Conservation (phyloP, 2,113 vertebrate species). For the Saguinus imperator region DNA sequence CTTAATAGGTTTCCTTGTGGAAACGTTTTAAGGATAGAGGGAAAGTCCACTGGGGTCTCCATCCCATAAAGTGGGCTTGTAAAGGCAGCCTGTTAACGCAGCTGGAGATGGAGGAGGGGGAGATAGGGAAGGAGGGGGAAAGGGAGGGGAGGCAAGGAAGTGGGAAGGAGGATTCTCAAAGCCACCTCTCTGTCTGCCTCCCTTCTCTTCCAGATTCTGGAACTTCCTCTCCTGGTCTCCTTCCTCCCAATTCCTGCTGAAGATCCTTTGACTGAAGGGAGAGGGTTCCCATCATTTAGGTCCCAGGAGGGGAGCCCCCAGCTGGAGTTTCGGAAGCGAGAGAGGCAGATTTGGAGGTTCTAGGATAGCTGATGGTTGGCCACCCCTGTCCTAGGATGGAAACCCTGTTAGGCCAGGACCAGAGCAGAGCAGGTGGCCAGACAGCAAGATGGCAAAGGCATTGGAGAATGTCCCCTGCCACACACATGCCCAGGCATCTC, state of each 20-base stretch:
- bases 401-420: neutral
- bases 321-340: neutral
- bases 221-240: neutral
- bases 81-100: slow-evolving; percentile 66
- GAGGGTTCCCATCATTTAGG: neutral
- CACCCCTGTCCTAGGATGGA: neutral
- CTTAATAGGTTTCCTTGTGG: slow-evolving; percentile 75
- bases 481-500: neutral
- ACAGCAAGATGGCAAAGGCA: neutral
- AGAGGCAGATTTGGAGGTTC: neutral
- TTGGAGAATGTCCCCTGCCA: neutral
- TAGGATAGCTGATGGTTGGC: neutral
- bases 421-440: neutral
- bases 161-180: neutral
- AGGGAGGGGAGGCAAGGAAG: neutral
- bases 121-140: rapidly evolving
- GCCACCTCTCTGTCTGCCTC: neutral
- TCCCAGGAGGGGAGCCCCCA: neutral
- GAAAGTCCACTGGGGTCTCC: slow-evolving; percentile 71
- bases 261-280: neutral
- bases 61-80: slow-evolving; percentile 69
- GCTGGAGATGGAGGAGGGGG: neutral
- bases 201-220: neutral
- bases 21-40: slow-evolving; percentile 65
- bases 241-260: neutral